phyloP scores from a whole-genome alignment of 2,888 invertebrate species.

The Drosophila pullipes region DNA sequence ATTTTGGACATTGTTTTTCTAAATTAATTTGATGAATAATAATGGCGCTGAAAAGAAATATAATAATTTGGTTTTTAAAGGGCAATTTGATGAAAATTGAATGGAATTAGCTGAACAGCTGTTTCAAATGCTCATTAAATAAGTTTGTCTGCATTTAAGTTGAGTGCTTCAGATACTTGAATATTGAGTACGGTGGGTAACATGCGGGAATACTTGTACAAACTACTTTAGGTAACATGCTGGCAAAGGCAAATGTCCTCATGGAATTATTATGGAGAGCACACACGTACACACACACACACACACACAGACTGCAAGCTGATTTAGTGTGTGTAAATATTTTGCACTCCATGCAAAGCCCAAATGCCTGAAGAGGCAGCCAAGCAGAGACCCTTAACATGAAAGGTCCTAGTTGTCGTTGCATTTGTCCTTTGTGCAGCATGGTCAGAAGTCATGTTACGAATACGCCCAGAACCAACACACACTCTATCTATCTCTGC shows the following conservation, averaged over 20 bases:
- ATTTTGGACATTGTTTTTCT: neutral
- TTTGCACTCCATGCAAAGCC: slow-evolving; percentile 61
- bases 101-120: neutral
- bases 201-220: slow-evolving; percentile 1
- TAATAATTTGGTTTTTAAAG: neutral
- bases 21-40: neutral
- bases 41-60: neutral
- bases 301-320: slow-evolving; percentile 33
- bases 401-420: slow-evolving; percentile 50
- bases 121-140: neutral
- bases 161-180: neutral
- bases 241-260: slow-evolving; percentile 10
- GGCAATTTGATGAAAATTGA: too few species aligned
- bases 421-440: slow-evolving; percentile 54
- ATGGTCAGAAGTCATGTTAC: slow-evolving; percentile 67
- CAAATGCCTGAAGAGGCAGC: slow-evolving; percentile 41
- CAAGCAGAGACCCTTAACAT: slow-evolving; percentile 54
- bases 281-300: slow-evolving; percentile 16
- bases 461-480: slow-evolving; percentile 38
- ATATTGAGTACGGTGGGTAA: neutral
- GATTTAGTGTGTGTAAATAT: slow-evolving; percentile 81
- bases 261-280: slow-evolving; percentile 32
- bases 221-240: slow-evolving; percentile 7
- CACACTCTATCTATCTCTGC: neutral
- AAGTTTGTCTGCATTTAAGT: neutral